These are phyloP conservation scores for Araneus ventricosus DNA, from an alignment of 1,140 invertebrate genomes.

Conservation along the genomic window DNA sequence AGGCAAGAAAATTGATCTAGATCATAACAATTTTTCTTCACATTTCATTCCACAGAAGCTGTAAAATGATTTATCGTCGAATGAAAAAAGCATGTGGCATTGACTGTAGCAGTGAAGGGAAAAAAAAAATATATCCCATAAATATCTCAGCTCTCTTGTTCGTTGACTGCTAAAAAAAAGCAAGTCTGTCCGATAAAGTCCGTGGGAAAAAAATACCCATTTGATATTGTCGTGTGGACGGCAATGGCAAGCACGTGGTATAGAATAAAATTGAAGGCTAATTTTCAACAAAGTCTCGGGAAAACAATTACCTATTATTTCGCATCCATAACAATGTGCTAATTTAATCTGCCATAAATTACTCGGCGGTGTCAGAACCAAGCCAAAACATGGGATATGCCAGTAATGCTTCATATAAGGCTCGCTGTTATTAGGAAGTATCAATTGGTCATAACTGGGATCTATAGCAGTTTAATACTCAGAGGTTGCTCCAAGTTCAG, in stretches of 20 bases:
- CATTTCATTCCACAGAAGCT: neutral
- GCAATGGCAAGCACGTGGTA: conserved; percentile 36
- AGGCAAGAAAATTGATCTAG: neutral
- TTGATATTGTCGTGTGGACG: neutral
- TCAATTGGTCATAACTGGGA: conserved; percentile 51
- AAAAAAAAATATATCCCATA: neutral
- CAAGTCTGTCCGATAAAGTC: neutral
- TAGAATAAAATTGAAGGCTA: conserved; percentile 13
- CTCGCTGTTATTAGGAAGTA: conserved; percentile 23
- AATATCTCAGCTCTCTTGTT: neutral
- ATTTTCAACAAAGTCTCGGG: conserved; percentile 21
- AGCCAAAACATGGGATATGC: neutral
- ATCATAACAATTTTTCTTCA: neutral
- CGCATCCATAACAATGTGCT: conserved; percentile 62
- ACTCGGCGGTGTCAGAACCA: neutral
- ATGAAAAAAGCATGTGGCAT: neutral
- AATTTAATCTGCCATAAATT: conserved; percentile 62
- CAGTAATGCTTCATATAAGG: conserved; percentile 43
- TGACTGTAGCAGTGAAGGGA: neutral
- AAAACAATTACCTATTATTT: conserved; percentile 52
- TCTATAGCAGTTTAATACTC: conserved; percentile 58
- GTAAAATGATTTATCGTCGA: neutral
- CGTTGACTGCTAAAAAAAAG: neutral
- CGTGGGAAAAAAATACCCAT: neutral
- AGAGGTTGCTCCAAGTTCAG: neutral